phyloP scores from a whole-genome alignment of 1,140 invertebrate genomes.

The Paraescarpia echinospica region DNA sequence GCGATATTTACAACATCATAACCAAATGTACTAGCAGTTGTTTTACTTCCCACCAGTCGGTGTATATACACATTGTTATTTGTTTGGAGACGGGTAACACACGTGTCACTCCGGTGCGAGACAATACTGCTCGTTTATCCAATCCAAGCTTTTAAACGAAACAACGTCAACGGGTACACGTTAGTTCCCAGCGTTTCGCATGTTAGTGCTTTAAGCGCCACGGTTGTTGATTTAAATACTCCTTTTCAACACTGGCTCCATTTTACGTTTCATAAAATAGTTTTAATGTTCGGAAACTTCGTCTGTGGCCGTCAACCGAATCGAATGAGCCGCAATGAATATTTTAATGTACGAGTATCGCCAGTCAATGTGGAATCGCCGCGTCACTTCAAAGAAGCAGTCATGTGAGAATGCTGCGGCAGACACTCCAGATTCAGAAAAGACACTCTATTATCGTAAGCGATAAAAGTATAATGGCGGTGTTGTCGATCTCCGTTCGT shows the following conservation, averaged over 20 bases:
- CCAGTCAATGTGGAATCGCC: not conserved
- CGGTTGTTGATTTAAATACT: not conserved
- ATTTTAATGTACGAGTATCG: not conserved
- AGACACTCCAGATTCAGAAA: not conserved
- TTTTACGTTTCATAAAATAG: not conserved
- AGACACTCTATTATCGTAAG: not conserved
- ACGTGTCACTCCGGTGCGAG: not conserved
- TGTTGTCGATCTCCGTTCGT: not conserved
- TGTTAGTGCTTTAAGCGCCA: not conserved
- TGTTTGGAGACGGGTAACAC: not conserved
- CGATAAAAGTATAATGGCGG: not conserved
- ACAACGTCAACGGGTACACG: not conserved
- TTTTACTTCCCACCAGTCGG: not conserved
- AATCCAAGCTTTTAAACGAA: not conserved
- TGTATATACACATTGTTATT: not conserved
- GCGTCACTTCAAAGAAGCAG: not conserved
- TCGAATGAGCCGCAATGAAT: not conserved
- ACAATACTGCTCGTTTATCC: not conserved
- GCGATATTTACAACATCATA: not conserved
- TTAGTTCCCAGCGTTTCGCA: not conserved
- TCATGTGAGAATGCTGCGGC: not conserved
- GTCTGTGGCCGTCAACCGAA: not conserved
- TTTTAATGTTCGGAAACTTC: not conserved
- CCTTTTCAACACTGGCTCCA: not conserved
- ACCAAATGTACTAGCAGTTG: not conserved